Conservation (phyloP, 92 coral and sea anemone species). For the Porites lobata region DNA sequence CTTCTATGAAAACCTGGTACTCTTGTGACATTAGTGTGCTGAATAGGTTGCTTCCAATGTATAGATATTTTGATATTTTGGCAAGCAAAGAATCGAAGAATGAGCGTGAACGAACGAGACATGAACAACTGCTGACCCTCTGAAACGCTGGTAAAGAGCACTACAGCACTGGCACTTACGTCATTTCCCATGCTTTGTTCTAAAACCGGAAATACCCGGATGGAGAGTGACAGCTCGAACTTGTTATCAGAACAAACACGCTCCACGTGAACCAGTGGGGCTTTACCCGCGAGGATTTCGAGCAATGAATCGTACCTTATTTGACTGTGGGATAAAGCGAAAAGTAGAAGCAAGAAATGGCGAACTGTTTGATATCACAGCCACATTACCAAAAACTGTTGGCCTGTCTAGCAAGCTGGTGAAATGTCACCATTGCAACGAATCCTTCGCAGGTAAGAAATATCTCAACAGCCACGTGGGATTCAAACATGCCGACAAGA, state of each 20-base stretch:
- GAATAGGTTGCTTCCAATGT: neutral
- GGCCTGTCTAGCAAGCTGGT: slow-evolving; percentile 42
- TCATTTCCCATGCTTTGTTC: neutral
- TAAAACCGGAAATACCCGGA: neutral
- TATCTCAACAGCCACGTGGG: slow-evolving; percentile 66
- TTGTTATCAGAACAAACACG: slow-evolving; percentile 35
- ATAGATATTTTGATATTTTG: slow-evolving; percentile 2
- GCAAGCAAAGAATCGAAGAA: neutral
- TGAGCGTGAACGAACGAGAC: neutral
- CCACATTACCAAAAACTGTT: slow-evolving; percentile 32
- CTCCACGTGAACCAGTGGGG: slow-evolving; percentile 19
- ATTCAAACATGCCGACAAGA: slow-evolving; percentile 49
- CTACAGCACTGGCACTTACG: slow-evolving; percentile 13
- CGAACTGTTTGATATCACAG: slow-evolving; percentile 35
- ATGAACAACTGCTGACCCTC: slow-evolving; percentile 8
- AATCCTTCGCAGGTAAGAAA: slow-evolving; percentile 51
- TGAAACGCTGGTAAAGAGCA: slow-evolving; percentile 3
- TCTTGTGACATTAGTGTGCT: slow-evolving; percentile 13
- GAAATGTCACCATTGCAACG: slow-evolving; percentile 59
- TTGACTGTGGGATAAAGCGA: slow-evolving; percentile 48
- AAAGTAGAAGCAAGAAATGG: slow-evolving; percentile 46
- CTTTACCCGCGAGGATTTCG: neutral
- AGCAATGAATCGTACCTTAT: slow-evolving; percentile 58
- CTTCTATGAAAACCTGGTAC: slow-evolving; percentile 26
- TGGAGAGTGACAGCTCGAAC: slow-evolving; percentile 41